Evolutionary conservation across 2,888 invertebrate species (phyloP), one percentile per base, ranked within the genome.

Genomic region (Octodonta nipae): DNA sequence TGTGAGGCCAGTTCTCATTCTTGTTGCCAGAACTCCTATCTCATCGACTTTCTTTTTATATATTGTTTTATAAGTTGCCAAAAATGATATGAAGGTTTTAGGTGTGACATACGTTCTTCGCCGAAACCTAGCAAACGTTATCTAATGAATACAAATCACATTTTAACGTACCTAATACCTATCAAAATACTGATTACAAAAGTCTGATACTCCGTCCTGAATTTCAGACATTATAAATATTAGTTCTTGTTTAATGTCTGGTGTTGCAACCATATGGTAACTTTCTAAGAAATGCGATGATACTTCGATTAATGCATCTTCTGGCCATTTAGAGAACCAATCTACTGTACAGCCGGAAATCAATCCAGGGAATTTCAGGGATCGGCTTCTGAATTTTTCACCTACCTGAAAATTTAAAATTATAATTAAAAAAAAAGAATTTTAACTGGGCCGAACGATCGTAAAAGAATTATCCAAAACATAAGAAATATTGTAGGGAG

Each of bases 261-360:
- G 58, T 0, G 74, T 65, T 26, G 58, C 49, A 1, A 62, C 57
- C 2, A 82, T 66, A 6, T 73, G 57, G 46, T 78, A 87, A 5
- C 73, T 67, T 4, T 59, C 55, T 28, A 91, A 60, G 56, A 83
- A 85, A 61, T 88, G 83, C 28, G 73, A 64, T 0, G 87, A 80
- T 1, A 91, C 89, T 47, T 82, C 86, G 36, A 81, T 72, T 7
- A 91, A 63, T 1, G 88, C 91, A 56, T 80, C 83, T 52, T 67
- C 73, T 0, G 91, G 89, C 89, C 89, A 91, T 43, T 78, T 75
- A 46, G 78, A 79, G 63, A 89, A 89, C 89, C 89, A 91, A 57
- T 89, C 85, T 64, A 89, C 83, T 0, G 81, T 85, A 44, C 87
- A 88, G 1, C 89, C 89, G 7, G 88, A 88, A 53, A 89, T 88